These are phyloP conservation scores for Excalfactoria chinensis DNA, from an alignment of 2,113 vertebrate genomes.

Conservation along the genomic window DNA sequence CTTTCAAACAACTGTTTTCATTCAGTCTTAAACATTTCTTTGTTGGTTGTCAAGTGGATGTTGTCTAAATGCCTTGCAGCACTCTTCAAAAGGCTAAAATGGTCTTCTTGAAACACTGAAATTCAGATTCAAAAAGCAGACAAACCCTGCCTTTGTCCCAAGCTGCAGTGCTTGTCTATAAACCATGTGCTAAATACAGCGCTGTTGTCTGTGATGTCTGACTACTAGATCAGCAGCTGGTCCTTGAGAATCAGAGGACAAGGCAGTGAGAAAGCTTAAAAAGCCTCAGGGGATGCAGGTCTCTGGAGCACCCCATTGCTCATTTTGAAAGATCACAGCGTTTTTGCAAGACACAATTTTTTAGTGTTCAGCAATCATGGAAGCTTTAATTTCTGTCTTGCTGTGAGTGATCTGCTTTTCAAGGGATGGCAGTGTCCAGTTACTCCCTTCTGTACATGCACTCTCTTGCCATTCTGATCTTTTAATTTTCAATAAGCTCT, in stretches of 20 bases:
- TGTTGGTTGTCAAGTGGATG: not conserved
- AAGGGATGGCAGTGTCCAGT: not conserved
- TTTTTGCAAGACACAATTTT: slow-evolving; percentile 16
- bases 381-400: not conserved
- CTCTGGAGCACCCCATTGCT: not conserved
- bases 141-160: slow-evolving; percentile 24
- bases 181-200: not conserved
- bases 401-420: not conserved
- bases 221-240: not conserved
- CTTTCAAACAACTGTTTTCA: not conserved
- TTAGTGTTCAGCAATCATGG: not conserved
- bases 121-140: slow-evolving; percentile 9
- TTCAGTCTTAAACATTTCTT: not conserved
- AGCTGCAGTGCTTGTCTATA: slow-evolving; percentile 14
- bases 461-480: not conserved
- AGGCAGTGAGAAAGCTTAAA: not conserved
- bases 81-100: not conserved
- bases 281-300: slow-evolving; percentile 22
- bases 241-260: not conserved
- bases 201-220: slow-evolving; percentile 21
- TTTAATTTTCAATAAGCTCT: not conserved
- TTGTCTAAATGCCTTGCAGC: not conserved
- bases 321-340: not conserved
- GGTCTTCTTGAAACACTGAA: not conserved
- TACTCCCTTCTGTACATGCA: not conserved